Base-by-base conservation (phyloP, 2,797 vertebrate genomes). In the Lutjanus campechanus region DNA sequence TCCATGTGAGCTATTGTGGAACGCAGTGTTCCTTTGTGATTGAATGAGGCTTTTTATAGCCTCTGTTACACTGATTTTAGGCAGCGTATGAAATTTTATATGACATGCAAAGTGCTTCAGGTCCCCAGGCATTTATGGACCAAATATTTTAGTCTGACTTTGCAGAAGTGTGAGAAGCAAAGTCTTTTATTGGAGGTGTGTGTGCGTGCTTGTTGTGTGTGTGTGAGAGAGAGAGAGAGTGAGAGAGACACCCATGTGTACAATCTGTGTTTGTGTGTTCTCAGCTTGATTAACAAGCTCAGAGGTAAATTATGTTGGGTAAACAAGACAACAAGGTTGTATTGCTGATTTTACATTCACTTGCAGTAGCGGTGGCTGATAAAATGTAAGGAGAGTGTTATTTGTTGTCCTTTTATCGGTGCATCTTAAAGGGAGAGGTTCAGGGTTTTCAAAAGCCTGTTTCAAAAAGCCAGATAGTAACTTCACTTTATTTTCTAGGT, bases 111-210 rank as follows among this genome's bases (percentile, higher is more conserved):
- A 95, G 92, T 94, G 90, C 92, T 93, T 84, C 80, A 79, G 78
- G 78, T 82, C 74, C 81, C 82, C 85, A 62, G 84, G 85, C 60
- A 29, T 92, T 89, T 87, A 91, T 86, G 69, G 89, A 83, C 80
- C 84, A 84, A 94, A 93, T 91, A 92, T 94, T 93, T 95, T 89
- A 89, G 79, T 83, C 88, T 92, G 92, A 91, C 92, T 93, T 93
- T 93, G 88, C 86, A 92, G 86, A 89, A 92, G 83, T 92, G 87
- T 90, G 85, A 79, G 53, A 81, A 67, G 72, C 65, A 44, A 41
- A 11, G 46, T 63, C n/a, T 84, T 85, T 85, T 80, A 82, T 83
- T 69, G 41, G 69, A 60, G 22, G 29, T n/a, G 62, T 46, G 59
- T n/a, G 61, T 60, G 64, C 63, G 20, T 73, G 58, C 64, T 9